Base-by-base conservation (phyloP, 2,888 invertebrate genomes). In the Chalcis sispes region DNA sequence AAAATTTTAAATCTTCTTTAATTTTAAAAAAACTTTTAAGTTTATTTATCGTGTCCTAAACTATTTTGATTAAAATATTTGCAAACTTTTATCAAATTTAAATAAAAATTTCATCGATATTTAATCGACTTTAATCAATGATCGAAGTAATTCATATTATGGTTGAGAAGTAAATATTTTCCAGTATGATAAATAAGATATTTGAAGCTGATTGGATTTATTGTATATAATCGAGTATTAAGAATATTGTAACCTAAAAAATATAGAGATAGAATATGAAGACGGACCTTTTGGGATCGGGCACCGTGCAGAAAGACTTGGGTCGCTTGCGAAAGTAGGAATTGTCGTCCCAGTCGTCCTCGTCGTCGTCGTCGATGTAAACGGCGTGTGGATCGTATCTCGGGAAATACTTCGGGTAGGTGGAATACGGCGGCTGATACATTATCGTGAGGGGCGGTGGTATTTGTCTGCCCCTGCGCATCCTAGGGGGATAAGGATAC, bases 271-370 rank as follows among this genome's bases (percentile, higher is more conserved):
- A 20, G n/a, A 42, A 10, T n/a, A 18, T 10, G 27, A 29, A 2
- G 3, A 48, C 80, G 79, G 80, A 88, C 88, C 93, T 91, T 88
- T 93, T 93, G 82, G 93, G 93, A 90, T 94, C 94, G 83, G 92
- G 91, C 80, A 92, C 92, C 83, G 92, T 92, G 89, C 93, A 92
- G 85, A 94, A 93, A 77, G 94, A 93, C 81, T 93, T 93, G 77
- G 94, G 94, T 86, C 95, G 92, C 80, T 95, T 91, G 72, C 95
- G 92, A 20, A 95, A 95, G 91, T 95, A 95, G 83, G 95, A 94
- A 89, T 93, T 93, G 85, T 94, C 94, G 89, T 94, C 89, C 86
- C 95, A 94, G 88, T 94, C 93, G 81, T 93, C 94, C 59, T 89
- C 88, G 85, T 93, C 85, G 62, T 83, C 82, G 74, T 83, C 82